Conservation (phyloP, 2,113 vertebrate genomes). For the Spermophilus dauricus region DNA sequence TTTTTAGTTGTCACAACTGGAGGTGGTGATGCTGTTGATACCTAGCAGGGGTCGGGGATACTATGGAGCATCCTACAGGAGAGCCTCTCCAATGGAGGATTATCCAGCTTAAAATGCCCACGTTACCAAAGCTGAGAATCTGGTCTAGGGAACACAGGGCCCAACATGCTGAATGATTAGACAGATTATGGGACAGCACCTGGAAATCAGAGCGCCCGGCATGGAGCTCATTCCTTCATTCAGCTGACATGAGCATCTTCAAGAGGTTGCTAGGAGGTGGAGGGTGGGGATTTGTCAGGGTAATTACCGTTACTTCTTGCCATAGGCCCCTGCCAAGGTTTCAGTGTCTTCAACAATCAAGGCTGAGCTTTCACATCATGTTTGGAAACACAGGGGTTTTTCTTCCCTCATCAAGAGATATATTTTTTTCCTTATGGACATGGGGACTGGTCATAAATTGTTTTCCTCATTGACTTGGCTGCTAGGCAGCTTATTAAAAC, state of each 20-base stretch:
- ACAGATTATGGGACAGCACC: neutral
- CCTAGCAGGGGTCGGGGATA: neutral
- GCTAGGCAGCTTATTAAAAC: neutral
- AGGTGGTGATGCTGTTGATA: neutral
- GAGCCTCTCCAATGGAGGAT: neutral
- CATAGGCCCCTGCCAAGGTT: neutral
- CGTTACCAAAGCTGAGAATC: neutral
- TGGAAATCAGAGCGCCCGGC: neutral
- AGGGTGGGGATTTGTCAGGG: neutral
- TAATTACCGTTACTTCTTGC: neutral
- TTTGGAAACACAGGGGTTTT: neutral
- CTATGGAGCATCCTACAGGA: neutral
- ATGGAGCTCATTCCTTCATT: neutral
- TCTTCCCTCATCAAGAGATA: neutral
- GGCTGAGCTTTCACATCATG: neutral
- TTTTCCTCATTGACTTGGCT: neutral
- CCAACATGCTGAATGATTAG: neutral
- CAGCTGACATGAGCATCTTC: neutral
- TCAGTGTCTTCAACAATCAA: neutral
- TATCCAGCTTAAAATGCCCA: neutral
- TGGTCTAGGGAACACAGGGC: neutral
- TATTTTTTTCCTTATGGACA: neutral
- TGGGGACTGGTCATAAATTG: neutral
- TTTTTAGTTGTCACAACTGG: neutral
- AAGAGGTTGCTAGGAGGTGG: no score